Evolutionary conservation across 2,888 invertebrate genomes (phyloP).

Genomic region (Schizotus pectinicornis): DNA sequence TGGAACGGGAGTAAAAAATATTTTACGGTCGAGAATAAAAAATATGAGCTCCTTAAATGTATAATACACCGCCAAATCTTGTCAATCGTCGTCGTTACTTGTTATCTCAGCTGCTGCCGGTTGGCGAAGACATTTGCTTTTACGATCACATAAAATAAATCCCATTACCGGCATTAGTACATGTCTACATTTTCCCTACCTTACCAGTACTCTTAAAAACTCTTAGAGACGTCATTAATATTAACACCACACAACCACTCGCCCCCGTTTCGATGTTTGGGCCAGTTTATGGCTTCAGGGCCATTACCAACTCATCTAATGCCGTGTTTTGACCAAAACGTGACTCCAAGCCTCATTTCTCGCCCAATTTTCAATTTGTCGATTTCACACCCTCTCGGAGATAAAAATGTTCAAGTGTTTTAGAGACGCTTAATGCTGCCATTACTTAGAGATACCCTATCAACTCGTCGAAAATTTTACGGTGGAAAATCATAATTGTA

Average conservation of each 20-base stretch:
- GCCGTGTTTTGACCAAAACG: slow-evolving; percentile 2
- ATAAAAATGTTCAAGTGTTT: slow-evolving; percentile 20
- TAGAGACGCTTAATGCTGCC: slow-evolving; percentile 18
- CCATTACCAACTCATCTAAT: slow-evolving; percentile 5
- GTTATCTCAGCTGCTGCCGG: slow-evolving; percentile 42
- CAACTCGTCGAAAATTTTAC: slow-evolving; percentile 5
- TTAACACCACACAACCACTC: not conserved
- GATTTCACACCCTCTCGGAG: slow-evolving; percentile 23
- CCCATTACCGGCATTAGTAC: slow-evolving; percentile 25
- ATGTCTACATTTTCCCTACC: no score
- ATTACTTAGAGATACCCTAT: slow-evolving; percentile 17
- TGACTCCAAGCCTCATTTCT: slow-evolving; percentile 4
- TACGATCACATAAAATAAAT: slow-evolving; percentile 43
- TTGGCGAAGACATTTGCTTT: slow-evolving; percentile 41
- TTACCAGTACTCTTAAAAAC: no score
- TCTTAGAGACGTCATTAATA: slow-evolving; percentile 9
- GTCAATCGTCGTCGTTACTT: slow-evolving; percentile 37
- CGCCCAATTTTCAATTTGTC: slow-evolving; percentile 21
- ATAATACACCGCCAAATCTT: not conserved
- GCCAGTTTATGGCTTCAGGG: not conserved
- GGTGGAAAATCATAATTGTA: no score
- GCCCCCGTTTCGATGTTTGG: no score
- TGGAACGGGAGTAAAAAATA: no score
- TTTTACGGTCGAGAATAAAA: no score
- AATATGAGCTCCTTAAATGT: no score